Evolutionary conservation across 2,113 vertebrate species (phyloP).

Genomic region (Dasyornis broadbenti): DNA sequence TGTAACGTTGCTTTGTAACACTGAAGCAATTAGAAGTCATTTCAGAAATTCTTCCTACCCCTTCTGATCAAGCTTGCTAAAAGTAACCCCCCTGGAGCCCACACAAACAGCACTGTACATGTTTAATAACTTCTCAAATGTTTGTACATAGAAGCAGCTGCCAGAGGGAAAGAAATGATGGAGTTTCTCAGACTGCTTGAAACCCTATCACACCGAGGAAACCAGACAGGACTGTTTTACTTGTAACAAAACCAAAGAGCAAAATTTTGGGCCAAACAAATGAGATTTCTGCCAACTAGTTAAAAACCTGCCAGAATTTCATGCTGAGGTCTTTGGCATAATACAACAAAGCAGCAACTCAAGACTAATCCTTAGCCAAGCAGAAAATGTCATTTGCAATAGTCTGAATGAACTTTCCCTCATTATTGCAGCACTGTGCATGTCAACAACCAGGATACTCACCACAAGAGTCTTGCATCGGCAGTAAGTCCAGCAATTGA

Average conservation of each 20-base stretch:
- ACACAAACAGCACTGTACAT: not conserved
- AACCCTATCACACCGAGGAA: not conserved
- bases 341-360: not conserved
- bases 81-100: not conserved
- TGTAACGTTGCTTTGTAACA: not conserved
- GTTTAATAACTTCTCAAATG: not conserved
- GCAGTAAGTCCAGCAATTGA: constrained; percentile 97
- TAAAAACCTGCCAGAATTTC: not conserved
- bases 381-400: not conserved
- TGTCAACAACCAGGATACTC: constrained; percentile 34
- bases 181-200: not conserved
- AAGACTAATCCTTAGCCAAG: not conserved
- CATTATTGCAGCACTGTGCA: not conserved
- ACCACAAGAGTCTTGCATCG: constrained; percentile 95
- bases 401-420: constrained; percentile 33
- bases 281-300: not conserved
- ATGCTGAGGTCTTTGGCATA: not conserved
- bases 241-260: constrained; percentile 20
- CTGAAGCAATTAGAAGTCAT: not conserved
- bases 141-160: not conserved
- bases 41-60: not conserved
- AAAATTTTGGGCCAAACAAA: not conserved
- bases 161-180: not conserved
- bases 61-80: not conserved
- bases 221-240: not conserved